Evolutionary conservation across 2,888 invertebrate genomes (phyloP).

Genomic region (Sturmia bella): DNA sequence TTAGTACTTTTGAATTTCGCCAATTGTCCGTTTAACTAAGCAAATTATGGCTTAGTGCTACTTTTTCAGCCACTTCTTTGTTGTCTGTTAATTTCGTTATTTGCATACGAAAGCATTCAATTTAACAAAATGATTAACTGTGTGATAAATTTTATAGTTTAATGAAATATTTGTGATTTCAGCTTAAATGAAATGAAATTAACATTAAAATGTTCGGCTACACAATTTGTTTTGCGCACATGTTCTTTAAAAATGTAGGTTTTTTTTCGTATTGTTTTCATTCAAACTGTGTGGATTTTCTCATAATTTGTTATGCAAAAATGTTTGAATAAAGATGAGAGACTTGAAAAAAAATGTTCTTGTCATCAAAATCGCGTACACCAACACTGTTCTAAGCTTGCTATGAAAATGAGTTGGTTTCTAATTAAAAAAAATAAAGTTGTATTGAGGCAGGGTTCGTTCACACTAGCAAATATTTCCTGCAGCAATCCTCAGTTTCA

Average conservation of each 20-base stretch:
- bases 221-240: background rate
- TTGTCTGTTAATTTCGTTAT: conserved; percentile 4
- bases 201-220: conserved; percentile 25
- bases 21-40: too few species aligned
- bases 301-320: conserved; percentile 62
- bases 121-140: conserved; percentile 58
- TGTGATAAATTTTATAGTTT: conserved; percentile 55
- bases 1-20: too few species aligned
- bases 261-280: background rate
- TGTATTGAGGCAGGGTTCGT: too few species aligned
- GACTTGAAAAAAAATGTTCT: background rate
- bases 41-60: too few species aligned
- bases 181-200: conserved; percentile 16
- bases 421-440: too few species aligned
- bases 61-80: conserved; percentile 11
- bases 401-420: too few species aligned
- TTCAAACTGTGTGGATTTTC: conserved; percentile 45
- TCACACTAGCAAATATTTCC: too few species aligned
- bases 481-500: too few species aligned
- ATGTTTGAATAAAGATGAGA: conserved; percentile 32
- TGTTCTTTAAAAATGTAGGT: background rate
- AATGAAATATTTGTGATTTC: conserved; percentile 43
- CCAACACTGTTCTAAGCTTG: background rate
- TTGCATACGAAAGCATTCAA: conserved; percentile 30
- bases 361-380: background rate